Percentiles rank a stretch among this genome's conserved stretches.
phyloP scores from a whole-genome alignment of 1,140 invertebrate species.

The Achatina immaculata region DNA sequence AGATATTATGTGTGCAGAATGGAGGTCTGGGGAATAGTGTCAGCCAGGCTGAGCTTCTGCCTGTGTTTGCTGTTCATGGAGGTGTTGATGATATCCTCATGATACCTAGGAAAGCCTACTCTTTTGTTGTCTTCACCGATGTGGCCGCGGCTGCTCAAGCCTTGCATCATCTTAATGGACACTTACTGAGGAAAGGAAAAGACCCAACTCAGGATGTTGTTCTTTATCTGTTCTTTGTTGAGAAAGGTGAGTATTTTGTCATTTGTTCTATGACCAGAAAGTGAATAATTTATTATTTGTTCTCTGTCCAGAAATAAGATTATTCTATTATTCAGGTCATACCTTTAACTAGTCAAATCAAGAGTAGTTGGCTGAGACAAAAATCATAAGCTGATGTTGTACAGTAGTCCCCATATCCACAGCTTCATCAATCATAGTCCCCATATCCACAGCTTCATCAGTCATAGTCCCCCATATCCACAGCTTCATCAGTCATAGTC shows the following conservation, averaged over 20 bases:
- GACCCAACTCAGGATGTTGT: conserved; percentile 53
- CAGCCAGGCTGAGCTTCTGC: conserved; percentile 76
- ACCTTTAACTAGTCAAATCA: background rate
- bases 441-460: too few relatives aligned
- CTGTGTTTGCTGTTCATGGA: conserved; percentile 73
- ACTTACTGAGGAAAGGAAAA: conserved; percentile 1
- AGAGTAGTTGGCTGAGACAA: background rate
- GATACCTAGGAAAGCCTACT: conserved; percentile 82
- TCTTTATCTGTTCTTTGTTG: conserved; percentile 78
- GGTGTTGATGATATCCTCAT: conserved; percentile 76
- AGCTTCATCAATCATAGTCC: too few relatives aligned
- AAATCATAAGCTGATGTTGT: background rate
- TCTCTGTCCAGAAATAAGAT: background rate
- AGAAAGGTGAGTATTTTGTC: conserved; percentile 72
- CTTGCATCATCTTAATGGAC: conserved; percentile 17
- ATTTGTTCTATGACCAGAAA: background rate
- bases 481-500: too few relatives aligned
- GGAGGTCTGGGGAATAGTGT: conserved; percentile 82
- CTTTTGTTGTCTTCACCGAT: conserved; percentile 77
- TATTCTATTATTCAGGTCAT: background rate
- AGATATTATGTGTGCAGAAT: conserved; percentile 80
- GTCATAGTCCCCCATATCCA: too few relatives aligned
- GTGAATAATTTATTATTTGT: too few relatives aligned
- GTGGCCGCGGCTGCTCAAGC: background rate
- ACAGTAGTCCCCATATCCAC: too few relatives aligned